These are phyloP conservation scores for Pseudococcus longispinus DNA, from an alignment of 2,888 invertebrate genomes.

Conservation along the genomic window DNA sequence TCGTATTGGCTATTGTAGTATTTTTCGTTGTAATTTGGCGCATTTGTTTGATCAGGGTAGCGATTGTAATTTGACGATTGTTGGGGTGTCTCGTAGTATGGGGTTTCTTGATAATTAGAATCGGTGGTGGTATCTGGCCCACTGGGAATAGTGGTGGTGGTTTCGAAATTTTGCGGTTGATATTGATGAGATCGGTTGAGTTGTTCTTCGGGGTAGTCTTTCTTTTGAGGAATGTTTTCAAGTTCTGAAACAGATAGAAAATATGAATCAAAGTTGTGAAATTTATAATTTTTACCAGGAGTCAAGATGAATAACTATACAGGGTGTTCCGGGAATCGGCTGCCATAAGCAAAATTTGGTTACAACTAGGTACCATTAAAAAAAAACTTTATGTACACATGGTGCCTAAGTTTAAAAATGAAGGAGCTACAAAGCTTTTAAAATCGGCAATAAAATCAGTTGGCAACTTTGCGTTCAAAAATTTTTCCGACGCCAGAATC, in stretches of 20 bases:
- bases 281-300: no score
- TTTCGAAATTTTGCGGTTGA: slow-evolving; percentile 3
- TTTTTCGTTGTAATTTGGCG: neutral
- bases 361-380: no score
- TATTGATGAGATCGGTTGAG: neutral
- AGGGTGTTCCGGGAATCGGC: no score
- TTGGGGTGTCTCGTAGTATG: neutral
- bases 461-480: no score
- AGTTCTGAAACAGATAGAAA: neutral
- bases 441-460: no score
- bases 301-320: no score
- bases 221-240: neutral
- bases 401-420: no score
- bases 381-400: no score
- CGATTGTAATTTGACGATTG: neutral
- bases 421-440: no score
- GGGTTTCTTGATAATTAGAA: neutral
- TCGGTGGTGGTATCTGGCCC: neutral
- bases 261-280: neutral
- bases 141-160: neutral
- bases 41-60: neutral
- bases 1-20: neutral
- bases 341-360: no score
- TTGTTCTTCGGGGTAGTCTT: neutral
- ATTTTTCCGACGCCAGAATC: no score